Percentiles rank a stretch among this genome's conserved stretches.
phyloP scores from a whole-genome alignment of 1,140 invertebrate genomes.

The Uloborus diversus region DNA sequence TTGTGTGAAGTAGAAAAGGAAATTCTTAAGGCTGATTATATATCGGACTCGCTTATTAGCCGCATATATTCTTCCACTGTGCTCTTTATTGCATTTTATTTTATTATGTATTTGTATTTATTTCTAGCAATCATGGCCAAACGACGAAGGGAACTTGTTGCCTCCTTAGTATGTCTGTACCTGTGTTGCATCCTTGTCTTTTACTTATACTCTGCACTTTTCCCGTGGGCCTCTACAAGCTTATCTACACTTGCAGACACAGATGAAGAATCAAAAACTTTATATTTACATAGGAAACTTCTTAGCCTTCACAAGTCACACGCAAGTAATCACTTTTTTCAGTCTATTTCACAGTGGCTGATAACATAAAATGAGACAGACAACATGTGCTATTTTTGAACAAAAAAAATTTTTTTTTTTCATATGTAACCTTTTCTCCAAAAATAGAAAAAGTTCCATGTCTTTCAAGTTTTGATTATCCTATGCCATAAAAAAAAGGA shows the following conservation, averaged over 20 bases:
- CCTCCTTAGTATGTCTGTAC: conserved; percentile 13
- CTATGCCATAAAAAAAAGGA: not conserved
- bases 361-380: too few relatives aligned
- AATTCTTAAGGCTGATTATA: too few relatives aligned
- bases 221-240: not conserved
- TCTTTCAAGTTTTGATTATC: not conserved
- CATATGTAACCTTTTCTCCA: too few relatives aligned
- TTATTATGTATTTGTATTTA: too few relatives aligned
- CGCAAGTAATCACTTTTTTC: not conserved
- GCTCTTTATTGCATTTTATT: too few relatives aligned
- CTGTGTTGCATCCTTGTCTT: conserved; percentile 2
- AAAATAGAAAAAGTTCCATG: not conserved
- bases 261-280: not conserved
- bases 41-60: too few relatives aligned
- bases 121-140: conserved; percentile 26
- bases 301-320: not conserved
- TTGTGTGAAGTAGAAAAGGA: too few relatives aligned
- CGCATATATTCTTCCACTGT: too few relatives aligned
- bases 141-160: conserved; percentile 1
- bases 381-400: not conserved
- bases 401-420: not conserved
- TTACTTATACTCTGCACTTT: not conserved
- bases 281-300: conserved; percentile 2
- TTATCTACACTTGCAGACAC: not conserved
- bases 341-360: not conserved